A percentile compares a stretch with the other conserved stretches of the same genome.
These are phyloP conservation scores for Lepisosteus oculatus DNA, from an alignment of 2,113 vertebrate species.

Conservation along the genomic window DNA sequence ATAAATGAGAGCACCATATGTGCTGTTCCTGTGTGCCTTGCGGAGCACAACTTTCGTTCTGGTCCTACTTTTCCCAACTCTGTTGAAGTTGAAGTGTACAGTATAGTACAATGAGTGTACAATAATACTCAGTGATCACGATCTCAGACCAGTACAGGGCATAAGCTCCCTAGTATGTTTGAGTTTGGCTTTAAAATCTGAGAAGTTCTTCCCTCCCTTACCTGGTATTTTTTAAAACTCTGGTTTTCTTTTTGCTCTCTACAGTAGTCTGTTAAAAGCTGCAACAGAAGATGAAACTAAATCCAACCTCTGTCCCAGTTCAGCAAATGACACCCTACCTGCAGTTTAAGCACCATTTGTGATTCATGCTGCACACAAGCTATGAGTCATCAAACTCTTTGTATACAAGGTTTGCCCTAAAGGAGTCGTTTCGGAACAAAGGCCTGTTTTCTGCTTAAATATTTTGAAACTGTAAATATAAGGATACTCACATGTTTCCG, in stretches of 20 bases:
- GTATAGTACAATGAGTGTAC: too few species aligned
- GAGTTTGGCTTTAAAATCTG: too few species aligned
- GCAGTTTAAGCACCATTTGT: background rate
- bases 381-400: background rate
- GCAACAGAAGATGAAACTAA: background rate
- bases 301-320: background rate
- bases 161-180: too few species aligned
- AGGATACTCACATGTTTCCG: slow-evolving; percentile 4
- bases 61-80: too few species aligned
- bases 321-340: slow-evolving; percentile 1
- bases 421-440: background rate
- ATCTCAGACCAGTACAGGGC: too few species aligned
- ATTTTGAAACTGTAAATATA: background rate
- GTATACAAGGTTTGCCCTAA: background rate
- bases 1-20: too few species aligned
- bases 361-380: background rate
- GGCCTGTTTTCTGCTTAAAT: background rate
- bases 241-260: background rate
- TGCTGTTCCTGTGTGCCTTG: too few species aligned
- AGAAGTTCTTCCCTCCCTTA: too few species aligned
- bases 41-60: too few species aligned
- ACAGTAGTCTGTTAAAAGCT: background rate
- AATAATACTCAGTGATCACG: too few species aligned
- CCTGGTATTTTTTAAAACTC: too few species aligned
- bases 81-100: too few species aligned